Base-by-base conservation (phyloP, 92 coral and sea anemone genomes). In the Isaurus tuberculatus region DNA sequence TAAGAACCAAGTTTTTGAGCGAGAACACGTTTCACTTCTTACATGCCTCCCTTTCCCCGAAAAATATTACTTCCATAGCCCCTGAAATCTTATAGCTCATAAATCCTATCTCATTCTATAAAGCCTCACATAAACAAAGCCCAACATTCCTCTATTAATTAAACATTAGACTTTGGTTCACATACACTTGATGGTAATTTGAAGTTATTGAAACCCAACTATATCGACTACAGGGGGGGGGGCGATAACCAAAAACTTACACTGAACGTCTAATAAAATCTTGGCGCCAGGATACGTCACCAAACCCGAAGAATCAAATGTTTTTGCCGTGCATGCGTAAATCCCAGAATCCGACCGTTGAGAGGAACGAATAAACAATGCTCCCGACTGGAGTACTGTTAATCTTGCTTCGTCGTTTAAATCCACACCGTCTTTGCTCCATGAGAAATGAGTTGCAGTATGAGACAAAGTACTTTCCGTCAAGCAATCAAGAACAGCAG, bases 241-340 rank as follows among this genome's bases (percentile, higher is more conserved):
- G 42, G 8, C 4, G 46, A 13, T 23, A 33, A 31, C 15, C 3
- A 13, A 22, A 1, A 13, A 87, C 99, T 94, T 89, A 97, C 99
- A 94, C 79, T 92, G 95, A 64, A 97, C 88, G 44, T 97, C 97
- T 70, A 97, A 83, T 43, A 90, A 75, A 9, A 94, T 84, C 44
- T 89, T 86, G 1, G 90, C 80, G 13, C 99, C 99, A 26, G 92
- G 85, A 42, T 94, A 85, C 13, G 88, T 86, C 8, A 87, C 83
- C 23, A 93, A 87, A 53, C 91, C 92, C 11, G 75, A 75, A 8
- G 88, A 48, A 75, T 94, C 95, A 20, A 90, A 84, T 6, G 98
- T 91, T 44, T 81, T 92, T 9, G 97, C 99, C 11, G 93, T 89
- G 75, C 99, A 97, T 29, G 72, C 72, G 86, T 94, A 97, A 22